phyloP scores from a whole-genome alignment of 2,797 vertebrate species.

The Lepilemur ruficaudatus region DNA sequence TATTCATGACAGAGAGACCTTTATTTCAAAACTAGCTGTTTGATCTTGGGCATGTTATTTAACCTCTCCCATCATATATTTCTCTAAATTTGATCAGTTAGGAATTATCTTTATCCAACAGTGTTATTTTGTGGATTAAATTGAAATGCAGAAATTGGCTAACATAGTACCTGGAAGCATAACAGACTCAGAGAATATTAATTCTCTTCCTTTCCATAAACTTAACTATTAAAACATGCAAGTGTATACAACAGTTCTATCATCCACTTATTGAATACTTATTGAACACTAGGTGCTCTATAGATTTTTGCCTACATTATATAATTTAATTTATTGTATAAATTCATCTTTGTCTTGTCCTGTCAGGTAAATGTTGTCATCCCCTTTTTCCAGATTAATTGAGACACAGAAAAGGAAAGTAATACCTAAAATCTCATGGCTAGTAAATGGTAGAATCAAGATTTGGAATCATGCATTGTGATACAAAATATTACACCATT shows the following conservation, averaged over 20 bases:
- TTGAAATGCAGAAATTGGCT: background rate
- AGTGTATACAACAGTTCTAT: background rate
- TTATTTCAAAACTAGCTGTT: background rate
- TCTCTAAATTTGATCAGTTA: background rate
- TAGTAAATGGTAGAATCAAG: background rate
- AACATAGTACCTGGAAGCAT: background rate
- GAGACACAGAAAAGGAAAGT: background rate
- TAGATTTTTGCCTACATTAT: background rate
- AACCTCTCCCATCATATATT: background rate
- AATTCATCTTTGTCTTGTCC: background rate
- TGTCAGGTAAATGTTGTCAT: background rate
- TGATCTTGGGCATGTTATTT: background rate
- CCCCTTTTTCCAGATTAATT: background rate
- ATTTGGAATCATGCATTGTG: background rate
- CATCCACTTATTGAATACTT: background rate
- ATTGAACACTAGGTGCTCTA: background rate
- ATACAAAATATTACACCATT: background rate
- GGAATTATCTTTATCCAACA: background rate
- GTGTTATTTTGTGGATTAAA: conserved; percentile 5
- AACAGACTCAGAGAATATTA: background rate
- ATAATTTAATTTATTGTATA: background rate
- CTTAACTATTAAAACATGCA: background rate
- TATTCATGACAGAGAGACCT: background rate
- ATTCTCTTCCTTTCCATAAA: background rate
- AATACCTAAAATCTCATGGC: background rate